Conservation (phyloP, 2,797 vertebrate genomes). For the Taeniopygia guttata region DNA sequence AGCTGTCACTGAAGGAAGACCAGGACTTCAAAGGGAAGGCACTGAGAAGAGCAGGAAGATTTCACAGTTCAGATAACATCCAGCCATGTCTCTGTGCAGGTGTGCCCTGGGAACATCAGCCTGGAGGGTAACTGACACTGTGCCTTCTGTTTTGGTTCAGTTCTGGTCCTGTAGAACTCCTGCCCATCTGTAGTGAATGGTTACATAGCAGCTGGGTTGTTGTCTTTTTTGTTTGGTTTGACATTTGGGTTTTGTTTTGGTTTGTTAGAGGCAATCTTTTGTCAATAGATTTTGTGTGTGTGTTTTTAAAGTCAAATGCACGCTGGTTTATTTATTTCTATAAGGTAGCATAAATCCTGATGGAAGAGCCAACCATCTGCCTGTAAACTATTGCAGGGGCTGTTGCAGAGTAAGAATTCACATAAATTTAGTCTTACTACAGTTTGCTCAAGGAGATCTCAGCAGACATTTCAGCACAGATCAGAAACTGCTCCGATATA, state of each 20-base stretch:
- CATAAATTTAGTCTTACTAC: not conserved
- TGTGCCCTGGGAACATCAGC: not conserved
- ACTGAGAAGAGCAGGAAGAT: not conserved
- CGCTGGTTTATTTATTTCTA: not conserved
- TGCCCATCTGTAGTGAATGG: not conserved
- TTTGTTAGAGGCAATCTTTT: not conserved
- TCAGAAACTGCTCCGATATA: not conserved
- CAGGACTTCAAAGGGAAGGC: not conserved
- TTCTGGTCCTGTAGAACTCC: not conserved
- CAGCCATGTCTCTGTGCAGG: fast-evolving
- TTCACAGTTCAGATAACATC: not conserved
- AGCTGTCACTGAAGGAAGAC: not conserved
- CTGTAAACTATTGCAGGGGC: not conserved
- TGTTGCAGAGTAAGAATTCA: not conserved
- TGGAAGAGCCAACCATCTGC: not conserved
- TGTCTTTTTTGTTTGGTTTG: not conserved
- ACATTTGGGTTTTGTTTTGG: not conserved
- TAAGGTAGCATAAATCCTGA: not conserved
- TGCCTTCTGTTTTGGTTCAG: not conserved
- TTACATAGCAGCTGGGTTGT: not conserved
- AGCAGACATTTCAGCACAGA: not conserved
- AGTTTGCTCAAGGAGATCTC: not conserved
- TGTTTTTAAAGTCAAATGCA: not conserved
- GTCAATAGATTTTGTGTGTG: not conserved
- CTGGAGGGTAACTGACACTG: not conserved